Base-by-base conservation (phyloP, 2,113 vertebrate species). In the Narcine bancroftii region DNA sequence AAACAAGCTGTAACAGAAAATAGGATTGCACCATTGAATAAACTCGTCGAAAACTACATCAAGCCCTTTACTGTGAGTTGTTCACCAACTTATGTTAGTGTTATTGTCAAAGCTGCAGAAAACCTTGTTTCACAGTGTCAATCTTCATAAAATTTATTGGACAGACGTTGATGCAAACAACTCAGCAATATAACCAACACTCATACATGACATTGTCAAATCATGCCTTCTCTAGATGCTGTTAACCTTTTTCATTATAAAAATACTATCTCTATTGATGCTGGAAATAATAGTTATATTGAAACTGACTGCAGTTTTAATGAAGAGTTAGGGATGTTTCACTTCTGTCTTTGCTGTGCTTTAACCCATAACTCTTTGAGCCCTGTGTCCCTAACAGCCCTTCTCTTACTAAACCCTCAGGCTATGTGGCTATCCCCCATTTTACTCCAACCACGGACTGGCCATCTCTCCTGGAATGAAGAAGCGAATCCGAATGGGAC, bases 391-490 rank as follows among this genome's bases (percentile, higher is more conserved):
- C 36, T 77, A 13, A 36, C 53, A n/a, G n/a, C 33, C 81, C 33
- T 56, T 85, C 53, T 92, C 47, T 92, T 72, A 72, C 26, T 92
- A 39, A 91, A 87, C 83, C 75, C 0, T 0, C 94, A 99, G 99
- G 94, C 95, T 99, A 69, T 99, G 98, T 60, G 99, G 99, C 1
- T 99, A 99, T 92, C 99, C 99, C 53, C 98, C 98, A 0, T 99
- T 99, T 95, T 99, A 99, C 94, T 99, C 99, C 81, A 99, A 99
- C 95, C 99, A 99, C 0, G 99, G 99, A 85, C 95, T 99, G 76
- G 97, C 99, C 95, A 99, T 99, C 94, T 99, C 99, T n/a, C 99
- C 99, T 0, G 99, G 99, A 92, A 99, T 99, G 98, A 99, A 99
- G 96, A 98, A 92, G 93, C 95, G 99, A 42, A 99, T 99, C 94